Evolutionary conservation across 2,113 vertebrate genomes (phyloP).

Genomic region (Oryzias curvinotus): DNA sequence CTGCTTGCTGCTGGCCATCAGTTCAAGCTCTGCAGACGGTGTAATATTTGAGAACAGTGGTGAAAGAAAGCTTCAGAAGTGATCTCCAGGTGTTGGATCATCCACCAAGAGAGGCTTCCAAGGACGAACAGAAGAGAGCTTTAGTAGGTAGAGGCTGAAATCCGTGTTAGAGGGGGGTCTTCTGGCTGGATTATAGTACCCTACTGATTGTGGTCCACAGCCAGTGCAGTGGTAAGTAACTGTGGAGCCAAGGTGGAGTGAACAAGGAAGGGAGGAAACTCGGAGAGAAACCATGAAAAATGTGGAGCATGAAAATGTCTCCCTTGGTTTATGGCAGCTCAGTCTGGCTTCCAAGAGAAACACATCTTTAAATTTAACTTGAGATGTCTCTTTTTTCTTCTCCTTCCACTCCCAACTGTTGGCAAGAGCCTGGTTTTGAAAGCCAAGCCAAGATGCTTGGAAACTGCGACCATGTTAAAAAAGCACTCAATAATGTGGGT

Average conservation of each 20-base stretch:
- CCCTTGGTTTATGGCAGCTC: conserved; percentile 82
- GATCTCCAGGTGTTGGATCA: conserved; percentile 66
- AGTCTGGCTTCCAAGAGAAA: conserved; percentile 81
- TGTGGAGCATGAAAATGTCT: conserved; percentile 86
- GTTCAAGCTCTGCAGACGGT: conserved; percentile 31
- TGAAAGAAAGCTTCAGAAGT: conserved; percentile 68
- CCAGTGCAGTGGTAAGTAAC: conserved; percentile 74
- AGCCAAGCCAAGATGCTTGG: conserved; percentile 75
- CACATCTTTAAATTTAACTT: conserved; percentile 86
- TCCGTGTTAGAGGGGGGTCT: conserved; percentile 22
- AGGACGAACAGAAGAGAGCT: conserved; percentile 61
- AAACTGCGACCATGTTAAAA: conserved; percentile 78
- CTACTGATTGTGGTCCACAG: conserved; percentile 71
- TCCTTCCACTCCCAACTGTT: conserved; percentile 73
- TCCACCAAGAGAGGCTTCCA: conserved; percentile 60
- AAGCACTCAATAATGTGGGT: conserved; percentile 77
- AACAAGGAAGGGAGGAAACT: conserved; percentile 84
- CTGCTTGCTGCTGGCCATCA: conserved; percentile 65
- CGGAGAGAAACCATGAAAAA: conserved; percentile 83
- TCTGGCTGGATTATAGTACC: conserved; percentile 62
- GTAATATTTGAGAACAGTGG: conserved; percentile 67
- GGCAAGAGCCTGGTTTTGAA: conserved; percentile 65
- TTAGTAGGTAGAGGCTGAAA: conserved; percentile 9
- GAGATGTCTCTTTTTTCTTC: conserved; percentile 71
- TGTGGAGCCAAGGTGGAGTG: conserved; percentile 80